Conservation (phyloP, 2,113 vertebrate genomes). For the Morone saxatilis region DNA sequence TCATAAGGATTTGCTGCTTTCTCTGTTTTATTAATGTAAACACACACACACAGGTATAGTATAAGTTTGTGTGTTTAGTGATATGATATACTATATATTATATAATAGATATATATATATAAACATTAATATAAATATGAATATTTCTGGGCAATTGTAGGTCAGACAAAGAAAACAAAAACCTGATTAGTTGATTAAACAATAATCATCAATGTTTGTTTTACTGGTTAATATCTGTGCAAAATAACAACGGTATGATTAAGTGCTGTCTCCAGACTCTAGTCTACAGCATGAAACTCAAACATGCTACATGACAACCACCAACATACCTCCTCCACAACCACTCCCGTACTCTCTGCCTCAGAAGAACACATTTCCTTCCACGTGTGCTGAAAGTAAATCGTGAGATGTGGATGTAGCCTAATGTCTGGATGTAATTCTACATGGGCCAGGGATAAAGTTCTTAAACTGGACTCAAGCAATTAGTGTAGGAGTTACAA, state of each 20-base stretch:
- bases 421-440: conserved; percentile 22
- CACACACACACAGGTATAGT: no score
- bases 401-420: not conserved
- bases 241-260: not conserved
- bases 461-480: conserved; percentile 33
- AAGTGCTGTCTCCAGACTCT: not conserved
- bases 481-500: conserved; percentile 28
- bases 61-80: not conserved
- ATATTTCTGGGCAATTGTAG: no score
- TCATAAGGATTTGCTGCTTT: no score
- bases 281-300: not conserved
- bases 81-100: no score
- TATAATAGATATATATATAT: no score
- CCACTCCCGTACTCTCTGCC: not conserved
- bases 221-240: not conserved
- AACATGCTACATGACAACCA: not conserved
- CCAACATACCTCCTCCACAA: not conserved
- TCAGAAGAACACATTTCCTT: not conserved
- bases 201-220: no score
- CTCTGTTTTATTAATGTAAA: no score
- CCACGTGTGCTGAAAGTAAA: not conserved
- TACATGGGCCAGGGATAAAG: conserved; percentile 5
- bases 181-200: not conserved
- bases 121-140: no score
- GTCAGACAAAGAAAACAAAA: no score